phyloP scores from a whole-genome alignment of 2,797 vertebrate species.

The Tympanoctomys barrerae region DNA sequence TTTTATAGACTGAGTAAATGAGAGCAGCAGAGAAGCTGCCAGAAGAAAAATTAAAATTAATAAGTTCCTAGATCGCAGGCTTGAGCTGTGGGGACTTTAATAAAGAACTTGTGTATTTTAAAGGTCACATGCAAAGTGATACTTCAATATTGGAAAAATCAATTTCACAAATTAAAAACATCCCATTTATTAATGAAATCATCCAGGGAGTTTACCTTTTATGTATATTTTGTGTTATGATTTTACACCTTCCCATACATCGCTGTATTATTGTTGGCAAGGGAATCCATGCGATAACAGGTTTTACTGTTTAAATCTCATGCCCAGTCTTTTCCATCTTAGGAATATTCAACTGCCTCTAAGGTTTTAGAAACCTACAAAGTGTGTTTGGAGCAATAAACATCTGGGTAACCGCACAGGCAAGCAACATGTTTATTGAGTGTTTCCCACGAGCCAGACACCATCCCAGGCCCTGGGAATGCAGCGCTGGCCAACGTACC shows the following conservation, averaged over 20 bases:
- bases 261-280: background rate
- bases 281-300: background rate
- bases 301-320: background rate
- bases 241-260: background rate
- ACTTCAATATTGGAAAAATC: background rate
- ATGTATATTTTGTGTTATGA: background rate
- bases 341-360: background rate
- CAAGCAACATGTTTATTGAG: background rate
- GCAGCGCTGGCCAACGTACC: background rate
- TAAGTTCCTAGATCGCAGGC: slow-evolving; percentile 73
- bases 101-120: slow-evolving; percentile 59
- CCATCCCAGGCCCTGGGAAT: background rate
- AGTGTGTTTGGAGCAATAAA: background rate
- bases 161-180: slow-evolving; percentile 34
- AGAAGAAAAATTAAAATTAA: slow-evolving; percentile 79
- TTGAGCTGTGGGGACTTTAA: background rate
- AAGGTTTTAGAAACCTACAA: background rate
- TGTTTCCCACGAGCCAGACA: background rate
- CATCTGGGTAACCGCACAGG: background rate
- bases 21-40: slow-evolving; percentile 58
- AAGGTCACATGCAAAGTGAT: background rate
- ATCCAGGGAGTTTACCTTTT: background rate
- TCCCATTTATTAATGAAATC: background rate
- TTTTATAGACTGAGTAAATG: slow-evolving; percentile 72
- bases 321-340: background rate